Conservation (phyloP, 2,113 vertebrate species). For the Malurus melanocephalus region DNA sequence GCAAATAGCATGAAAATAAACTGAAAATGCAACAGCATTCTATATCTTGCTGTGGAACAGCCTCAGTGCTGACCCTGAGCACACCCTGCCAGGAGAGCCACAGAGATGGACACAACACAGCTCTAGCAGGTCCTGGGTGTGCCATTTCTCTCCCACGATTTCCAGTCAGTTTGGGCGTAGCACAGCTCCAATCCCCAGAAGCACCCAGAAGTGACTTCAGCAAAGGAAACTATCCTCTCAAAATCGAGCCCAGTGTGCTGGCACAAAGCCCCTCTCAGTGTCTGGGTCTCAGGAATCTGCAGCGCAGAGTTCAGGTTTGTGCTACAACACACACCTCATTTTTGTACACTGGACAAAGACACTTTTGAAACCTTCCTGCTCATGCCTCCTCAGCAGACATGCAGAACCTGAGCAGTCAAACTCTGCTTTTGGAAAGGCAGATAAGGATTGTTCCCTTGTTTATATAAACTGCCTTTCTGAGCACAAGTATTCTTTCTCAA, state of each 20-base stretch:
- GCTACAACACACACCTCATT: background rate
- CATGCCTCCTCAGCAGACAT: background rate
- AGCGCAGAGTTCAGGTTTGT: background rate
- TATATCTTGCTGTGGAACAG: background rate
- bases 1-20: background rate
- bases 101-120: rapidly evolving
- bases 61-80: background rate
- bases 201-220: background rate
- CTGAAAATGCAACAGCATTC: background rate
- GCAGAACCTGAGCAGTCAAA: background rate
- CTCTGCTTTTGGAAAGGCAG: background rate
- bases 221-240: background rate
- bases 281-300: background rate
- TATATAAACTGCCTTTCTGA: background rate
- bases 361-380: background rate
- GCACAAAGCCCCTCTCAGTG: background rate
- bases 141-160: background rate
- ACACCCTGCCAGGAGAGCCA: rapidly evolving
- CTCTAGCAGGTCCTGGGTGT: background rate
- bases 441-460: background rate
- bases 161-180: background rate
- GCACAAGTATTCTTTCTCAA: no score
- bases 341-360: background rate
- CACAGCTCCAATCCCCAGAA: background rate
- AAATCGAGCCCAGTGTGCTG: rapidly evolving